Conservation (phyloP, 2,888 invertebrate species). For the Campaea margaritaria region DNA sequence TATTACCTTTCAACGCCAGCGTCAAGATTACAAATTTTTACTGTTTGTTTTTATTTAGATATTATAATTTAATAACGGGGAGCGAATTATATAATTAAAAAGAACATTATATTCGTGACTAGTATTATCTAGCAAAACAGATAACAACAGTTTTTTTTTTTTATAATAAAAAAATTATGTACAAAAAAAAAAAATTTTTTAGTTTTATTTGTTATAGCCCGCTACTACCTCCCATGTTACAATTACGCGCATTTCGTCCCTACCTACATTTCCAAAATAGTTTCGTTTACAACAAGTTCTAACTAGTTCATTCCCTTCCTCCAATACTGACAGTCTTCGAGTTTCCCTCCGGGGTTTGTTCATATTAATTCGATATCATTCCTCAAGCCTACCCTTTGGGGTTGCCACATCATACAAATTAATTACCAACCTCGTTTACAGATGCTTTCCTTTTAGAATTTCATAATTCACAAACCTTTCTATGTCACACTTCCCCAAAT, state of each 20-base stretch:
- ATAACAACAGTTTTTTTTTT: no score
- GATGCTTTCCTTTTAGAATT: neutral
- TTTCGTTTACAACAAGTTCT: conserved; percentile 7
- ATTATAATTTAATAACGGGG: no score
- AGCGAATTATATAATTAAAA: no score
- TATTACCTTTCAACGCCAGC: conserved; percentile 12
- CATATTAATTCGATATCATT: neutral
- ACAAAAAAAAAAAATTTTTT: no score
- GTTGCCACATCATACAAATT: conserved; percentile 12
- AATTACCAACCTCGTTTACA: neutral
- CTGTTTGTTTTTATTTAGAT: neutral
- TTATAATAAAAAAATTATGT: no score
- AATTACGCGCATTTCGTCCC: neutral
- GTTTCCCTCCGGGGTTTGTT: conserved; percentile 25
- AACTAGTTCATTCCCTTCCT: conserved; percentile 2
- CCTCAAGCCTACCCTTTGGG: conserved; percentile 3
- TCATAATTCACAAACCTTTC: no score
- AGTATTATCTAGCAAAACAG: no score
- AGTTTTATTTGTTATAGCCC: neutral
- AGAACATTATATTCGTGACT: no score
- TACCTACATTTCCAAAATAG: conserved; percentile 15
- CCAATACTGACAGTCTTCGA: conserved; percentile 22
- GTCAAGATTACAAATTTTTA: neutral
- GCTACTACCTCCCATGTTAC: neutral
- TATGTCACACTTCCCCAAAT: no score